phyloP scores from a whole-genome alignment of 2,888 invertebrate species.

The Portevinia maculata region DNA sequence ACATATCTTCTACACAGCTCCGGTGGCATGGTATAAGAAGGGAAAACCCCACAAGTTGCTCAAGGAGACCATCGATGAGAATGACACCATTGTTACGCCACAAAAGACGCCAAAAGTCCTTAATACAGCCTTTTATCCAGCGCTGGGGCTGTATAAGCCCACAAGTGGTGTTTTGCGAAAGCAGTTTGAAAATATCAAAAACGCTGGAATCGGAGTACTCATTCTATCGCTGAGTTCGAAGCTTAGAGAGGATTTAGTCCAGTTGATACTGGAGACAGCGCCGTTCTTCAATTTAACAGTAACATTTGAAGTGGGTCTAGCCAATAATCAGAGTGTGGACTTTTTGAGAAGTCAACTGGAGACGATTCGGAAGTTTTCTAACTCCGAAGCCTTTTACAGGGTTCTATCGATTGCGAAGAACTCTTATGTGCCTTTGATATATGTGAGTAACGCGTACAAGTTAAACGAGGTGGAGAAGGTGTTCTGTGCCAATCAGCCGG shows the following conservation, averaged over 20 bases:
- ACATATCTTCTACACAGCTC: constrained; percentile 82
- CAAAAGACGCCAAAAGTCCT: constrained; percentile 76
- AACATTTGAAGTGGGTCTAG: constrained; percentile 86
- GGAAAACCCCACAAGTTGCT: constrained; percentile 76
- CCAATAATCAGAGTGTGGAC: constrained; percentile 83
- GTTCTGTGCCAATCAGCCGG: constrained; percentile 77
- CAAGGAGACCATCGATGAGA: constrained; percentile 66
- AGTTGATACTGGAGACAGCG: constrained; percentile 83
- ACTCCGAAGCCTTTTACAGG: constrained; percentile 79
- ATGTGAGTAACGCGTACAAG: constrained; percentile 87
- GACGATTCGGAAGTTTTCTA: constrained; percentile 75
- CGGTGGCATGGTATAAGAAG: constrained; percentile 82
- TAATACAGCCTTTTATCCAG: constrained; percentile 82
- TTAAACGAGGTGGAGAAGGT: constrained; percentile 81
- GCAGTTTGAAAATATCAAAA: constrained; percentile 86
- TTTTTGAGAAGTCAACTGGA: constrained; percentile 83
- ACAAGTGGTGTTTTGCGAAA: constrained; percentile 82
- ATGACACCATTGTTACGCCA: constrained; percentile 75
- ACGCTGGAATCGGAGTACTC: constrained; percentile 85
- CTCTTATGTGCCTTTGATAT: constrained; percentile 84
- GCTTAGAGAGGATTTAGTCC: constrained; percentile 80
- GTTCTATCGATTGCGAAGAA: constrained; percentile 79
- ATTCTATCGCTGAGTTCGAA: constrained; percentile 84
- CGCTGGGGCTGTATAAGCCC: constrained; percentile 80
- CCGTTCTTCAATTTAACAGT: constrained; percentile 84